Conservation (phyloP, 2,888 invertebrate genomes). For the Nasonovia ribisnigri region DNA sequence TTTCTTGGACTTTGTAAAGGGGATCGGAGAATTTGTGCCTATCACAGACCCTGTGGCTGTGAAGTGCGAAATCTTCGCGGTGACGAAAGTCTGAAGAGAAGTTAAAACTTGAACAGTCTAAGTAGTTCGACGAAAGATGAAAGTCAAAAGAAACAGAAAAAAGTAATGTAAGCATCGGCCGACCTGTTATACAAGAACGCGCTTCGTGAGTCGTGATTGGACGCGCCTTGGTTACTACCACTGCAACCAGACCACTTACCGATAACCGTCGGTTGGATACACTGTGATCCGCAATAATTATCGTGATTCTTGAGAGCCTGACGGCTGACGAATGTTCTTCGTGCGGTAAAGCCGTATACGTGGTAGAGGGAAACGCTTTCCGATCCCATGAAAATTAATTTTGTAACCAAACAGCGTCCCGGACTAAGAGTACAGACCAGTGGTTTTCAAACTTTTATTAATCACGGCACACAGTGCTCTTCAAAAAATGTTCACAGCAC, state of each 20-base stretch:
- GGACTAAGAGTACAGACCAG: not conserved
- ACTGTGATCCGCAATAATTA: not conserved
- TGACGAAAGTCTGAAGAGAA: not conserved
- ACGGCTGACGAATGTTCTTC: not conserved
- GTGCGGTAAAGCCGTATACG: not conserved
- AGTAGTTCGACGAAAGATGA: not conserved
- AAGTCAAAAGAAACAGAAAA: not conserved
- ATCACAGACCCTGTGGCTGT: not conserved
- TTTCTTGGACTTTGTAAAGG: not conserved
- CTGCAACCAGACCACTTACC: not conserved
- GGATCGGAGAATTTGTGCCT: not conserved
- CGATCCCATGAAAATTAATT: constrained; percentile 2
- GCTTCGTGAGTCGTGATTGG: not conserved
- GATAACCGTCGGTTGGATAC: constrained; percentile 7
- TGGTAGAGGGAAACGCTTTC: not conserved
- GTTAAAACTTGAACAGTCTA: not conserved
- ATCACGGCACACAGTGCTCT: too few relatives aligned
- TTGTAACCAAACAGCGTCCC: constrained; percentile 47
- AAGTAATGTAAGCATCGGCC: not conserved
- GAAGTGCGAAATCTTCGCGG: not conserved
- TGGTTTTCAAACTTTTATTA: too few relatives aligned
- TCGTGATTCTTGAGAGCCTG: not conserved
- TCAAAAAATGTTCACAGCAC: too few relatives aligned
- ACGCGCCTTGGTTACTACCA: not conserved
- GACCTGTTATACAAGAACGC: not conserved